These are phyloP conservation scores for Mohoua ochrocephala DNA, from an alignment of 2,113 vertebrate genomes.

Conservation along the genomic window DNA sequence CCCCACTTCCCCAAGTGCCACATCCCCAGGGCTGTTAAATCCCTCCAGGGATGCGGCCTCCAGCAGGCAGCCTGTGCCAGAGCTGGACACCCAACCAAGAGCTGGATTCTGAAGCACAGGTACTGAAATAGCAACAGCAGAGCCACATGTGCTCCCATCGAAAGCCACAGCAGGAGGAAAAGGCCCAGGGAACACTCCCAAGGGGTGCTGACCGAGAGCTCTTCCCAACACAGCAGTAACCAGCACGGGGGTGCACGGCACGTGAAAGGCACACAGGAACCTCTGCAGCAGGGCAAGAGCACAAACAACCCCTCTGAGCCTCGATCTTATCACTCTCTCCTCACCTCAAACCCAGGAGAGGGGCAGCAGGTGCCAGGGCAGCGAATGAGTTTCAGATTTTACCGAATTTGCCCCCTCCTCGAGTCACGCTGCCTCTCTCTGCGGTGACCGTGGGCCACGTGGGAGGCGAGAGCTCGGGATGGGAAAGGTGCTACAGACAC, in stretches of 20 bases:
- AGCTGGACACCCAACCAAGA: not conserved
- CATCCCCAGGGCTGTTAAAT: not conserved
- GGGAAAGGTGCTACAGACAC: not conserved
- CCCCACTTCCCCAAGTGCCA: not conserved
- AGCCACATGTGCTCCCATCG: rapidly evolving
- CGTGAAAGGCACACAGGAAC: not conserved
- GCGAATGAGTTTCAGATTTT: not conserved
- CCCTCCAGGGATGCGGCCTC: not conserved
- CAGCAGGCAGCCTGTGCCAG: not conserved
- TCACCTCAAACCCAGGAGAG: not conserved
- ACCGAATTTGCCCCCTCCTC: not conserved
- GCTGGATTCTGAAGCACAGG: not conserved
- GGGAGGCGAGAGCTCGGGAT: not conserved
- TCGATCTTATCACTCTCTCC: not conserved
- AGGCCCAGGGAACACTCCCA: not conserved
- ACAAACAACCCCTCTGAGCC: not conserved
- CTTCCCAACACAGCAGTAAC: rapidly evolving
- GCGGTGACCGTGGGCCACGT: not conserved
- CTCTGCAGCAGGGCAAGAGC: not conserved
- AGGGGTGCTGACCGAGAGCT: not conserved
- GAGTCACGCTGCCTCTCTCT: not conserved
- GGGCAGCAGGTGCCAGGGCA: not conserved
- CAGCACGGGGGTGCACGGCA: not conserved
- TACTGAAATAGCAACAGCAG: not conserved
- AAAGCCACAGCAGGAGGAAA: rapidly evolving